phyloP scores from a whole-genome alignment of 2,888 invertebrate species.

The Lingula anatina region DNA sequence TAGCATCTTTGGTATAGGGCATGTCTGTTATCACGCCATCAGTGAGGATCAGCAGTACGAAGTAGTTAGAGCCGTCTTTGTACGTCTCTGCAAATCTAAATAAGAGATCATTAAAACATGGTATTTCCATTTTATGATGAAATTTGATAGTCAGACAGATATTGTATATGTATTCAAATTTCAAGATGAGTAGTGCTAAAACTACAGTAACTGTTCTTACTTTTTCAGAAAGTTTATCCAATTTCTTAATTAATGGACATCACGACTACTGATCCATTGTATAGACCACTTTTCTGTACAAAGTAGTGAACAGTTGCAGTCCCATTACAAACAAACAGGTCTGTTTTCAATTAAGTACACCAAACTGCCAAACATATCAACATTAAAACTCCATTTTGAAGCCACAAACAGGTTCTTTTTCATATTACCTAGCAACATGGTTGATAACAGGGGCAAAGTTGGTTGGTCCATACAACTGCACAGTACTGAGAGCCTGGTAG shows the following conservation, averaged over 20 bases:
- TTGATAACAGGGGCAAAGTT: constrained; percentile 50
- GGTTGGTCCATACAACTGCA: constrained; percentile 49
- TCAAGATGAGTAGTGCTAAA: too few species aligned
- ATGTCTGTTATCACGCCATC: constrained; percentile 63
- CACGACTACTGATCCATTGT: too few species aligned
- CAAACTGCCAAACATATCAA: too few species aligned
- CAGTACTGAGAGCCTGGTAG: constrained; percentile 31
- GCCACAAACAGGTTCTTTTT: neutral
- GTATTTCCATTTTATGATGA: too few species aligned
- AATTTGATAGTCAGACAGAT: too few species aligned
- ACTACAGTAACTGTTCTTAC: too few species aligned
- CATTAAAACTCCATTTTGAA: constrained; percentile 45
- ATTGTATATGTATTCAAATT: too few species aligned
- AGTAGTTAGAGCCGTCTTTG: constrained; percentile 57
- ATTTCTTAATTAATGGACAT: too few species aligned
- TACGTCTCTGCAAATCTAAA: constrained; percentile 55
- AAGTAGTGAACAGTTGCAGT: neutral
- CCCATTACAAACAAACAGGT: too few species aligned
- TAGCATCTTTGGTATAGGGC: constrained; percentile 45
- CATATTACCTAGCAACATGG: constrained; percentile 45
- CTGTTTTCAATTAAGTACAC: too few species aligned
- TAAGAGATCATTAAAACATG: too few species aligned
- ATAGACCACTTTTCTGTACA: too few species aligned
- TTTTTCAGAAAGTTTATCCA: neutral
- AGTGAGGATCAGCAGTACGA: constrained; percentile 61